Evolutionary conservation across 2,888 invertebrate species (phyloP).

Genomic region (Drosophila seclusa): DNA sequence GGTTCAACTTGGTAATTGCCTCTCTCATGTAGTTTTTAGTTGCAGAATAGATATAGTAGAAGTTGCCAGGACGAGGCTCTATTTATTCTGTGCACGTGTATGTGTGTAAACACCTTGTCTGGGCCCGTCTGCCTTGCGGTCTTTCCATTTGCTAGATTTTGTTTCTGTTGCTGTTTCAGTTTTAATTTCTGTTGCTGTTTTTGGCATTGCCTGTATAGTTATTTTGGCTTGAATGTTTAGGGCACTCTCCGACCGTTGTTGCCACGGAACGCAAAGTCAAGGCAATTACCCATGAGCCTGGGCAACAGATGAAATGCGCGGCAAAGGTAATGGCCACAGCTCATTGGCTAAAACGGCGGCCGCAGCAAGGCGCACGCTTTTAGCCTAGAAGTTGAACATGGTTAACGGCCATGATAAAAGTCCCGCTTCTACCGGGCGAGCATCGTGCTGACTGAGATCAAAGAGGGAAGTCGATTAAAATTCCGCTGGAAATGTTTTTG

Average conservation of each 20-base stretch:
- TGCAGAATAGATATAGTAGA: constrained; percentile 22
- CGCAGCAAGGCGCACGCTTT: constrained; percentile 22
- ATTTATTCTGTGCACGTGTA: constrained; percentile 15
- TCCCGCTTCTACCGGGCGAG: constrained; percentile 9
- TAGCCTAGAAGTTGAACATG: constrained; percentile 35
- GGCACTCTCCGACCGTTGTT: constrained; percentile 26
- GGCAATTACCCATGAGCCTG: constrained; percentile 63
- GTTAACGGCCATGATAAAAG: constrained; percentile 38
- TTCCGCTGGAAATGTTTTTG: constrained; percentile 43
- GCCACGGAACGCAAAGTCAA: constrained; percentile 33
- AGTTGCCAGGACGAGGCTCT: constrained; percentile 12
- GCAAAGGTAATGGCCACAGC: constrained; percentile 32
- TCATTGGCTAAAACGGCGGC: constrained; percentile 7
- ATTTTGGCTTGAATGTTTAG: constrained; percentile 33
- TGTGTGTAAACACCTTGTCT: constrained; percentile 72
- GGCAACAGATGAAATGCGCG: constrained; percentile 60
- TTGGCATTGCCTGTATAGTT: constrained; percentile 27
- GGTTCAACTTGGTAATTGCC: constrained; percentile 57
- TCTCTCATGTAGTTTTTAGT: constrained; percentile 44
- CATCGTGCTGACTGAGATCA: constrained; percentile 58
- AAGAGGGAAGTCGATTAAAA: constrained; percentile 67
- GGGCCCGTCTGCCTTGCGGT: constrained; percentile 52
- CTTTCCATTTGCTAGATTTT: constrained; percentile 57
- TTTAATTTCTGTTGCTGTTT: constrained; percentile 8
- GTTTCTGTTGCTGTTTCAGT: constrained; percentile 5